These are phyloP conservation scores for Thera obeliscata DNA, from an alignment of 2,888 invertebrate genomes.

Conservation along the genomic window DNA sequence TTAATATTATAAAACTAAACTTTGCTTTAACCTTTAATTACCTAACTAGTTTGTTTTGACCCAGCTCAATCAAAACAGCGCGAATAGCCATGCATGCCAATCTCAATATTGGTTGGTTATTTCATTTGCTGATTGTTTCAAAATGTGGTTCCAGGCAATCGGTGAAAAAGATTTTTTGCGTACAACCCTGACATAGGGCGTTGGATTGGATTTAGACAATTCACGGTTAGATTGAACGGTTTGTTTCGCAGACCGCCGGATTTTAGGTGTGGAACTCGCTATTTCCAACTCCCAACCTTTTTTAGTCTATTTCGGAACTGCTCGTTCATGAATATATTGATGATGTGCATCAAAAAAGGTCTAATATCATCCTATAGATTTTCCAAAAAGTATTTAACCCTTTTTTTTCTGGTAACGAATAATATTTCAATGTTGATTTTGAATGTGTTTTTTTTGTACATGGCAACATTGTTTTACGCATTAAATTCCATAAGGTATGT, in stretches of 20 bases:
- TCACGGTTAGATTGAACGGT: slow-evolving; percentile 54
- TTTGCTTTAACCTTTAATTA: too few species aligned
- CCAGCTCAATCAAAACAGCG: neutral
- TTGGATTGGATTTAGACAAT: slow-evolving; percentile 61
- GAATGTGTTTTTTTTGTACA: too few species aligned
- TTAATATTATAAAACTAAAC: too few species aligned
- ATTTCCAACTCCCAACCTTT: slow-evolving; percentile 36
- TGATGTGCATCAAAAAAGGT: neutral
- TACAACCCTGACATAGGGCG: slow-evolving; percentile 30
- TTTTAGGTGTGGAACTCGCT: slow-evolving; percentile 50
- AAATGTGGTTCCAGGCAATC: slow-evolving; percentile 9
- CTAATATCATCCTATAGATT: too few species aligned
- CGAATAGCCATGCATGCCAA: neutral
- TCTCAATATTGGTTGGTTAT: slow-evolving; percentile 13
- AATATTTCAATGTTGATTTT: too few species aligned
- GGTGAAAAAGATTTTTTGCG: slow-evolving; percentile 13
- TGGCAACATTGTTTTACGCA: neutral
- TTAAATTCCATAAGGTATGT: neutral
- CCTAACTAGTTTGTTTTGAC: too few species aligned
- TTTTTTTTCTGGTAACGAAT: too few species aligned
- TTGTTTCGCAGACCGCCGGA: slow-evolving; percentile 53
- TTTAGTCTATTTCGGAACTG: slow-evolving; percentile 36
- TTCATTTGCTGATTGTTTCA: slow-evolving; percentile 15
- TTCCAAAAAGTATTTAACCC: too few species aligned
- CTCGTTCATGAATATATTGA: neutral